A percentile compares a stretch with the other conserved stretches of the same genome.
phyloP scores from a whole-genome alignment of 2,888 invertebrate genomes.

The Bedellia somnulentella region DNA sequence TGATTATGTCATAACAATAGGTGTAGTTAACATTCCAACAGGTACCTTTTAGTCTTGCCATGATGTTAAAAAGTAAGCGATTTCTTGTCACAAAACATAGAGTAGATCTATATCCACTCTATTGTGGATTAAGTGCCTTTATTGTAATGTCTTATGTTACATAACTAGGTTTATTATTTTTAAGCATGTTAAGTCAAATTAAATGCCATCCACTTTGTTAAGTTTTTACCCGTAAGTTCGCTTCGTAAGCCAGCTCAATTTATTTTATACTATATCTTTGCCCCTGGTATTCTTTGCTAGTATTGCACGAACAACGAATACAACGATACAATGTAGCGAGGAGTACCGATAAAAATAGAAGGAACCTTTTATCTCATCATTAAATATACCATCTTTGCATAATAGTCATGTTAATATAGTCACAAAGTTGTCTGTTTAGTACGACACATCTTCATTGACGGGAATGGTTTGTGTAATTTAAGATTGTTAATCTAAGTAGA shows the following conservation, averaged over 20 bases:
- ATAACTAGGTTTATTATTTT: constrained; percentile 21
- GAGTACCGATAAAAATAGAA: too few species aligned
- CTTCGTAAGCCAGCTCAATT: constrained; percentile 57
- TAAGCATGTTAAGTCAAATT: constrained; percentile 60
- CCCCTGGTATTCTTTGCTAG: too few species aligned
- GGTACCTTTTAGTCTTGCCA: constrained; percentile 62
- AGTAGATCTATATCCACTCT: constrained; percentile 31
- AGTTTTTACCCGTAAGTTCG: constrained; percentile 54
- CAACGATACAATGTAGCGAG: too few species aligned
- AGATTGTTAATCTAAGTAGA: constrained; percentile 34
- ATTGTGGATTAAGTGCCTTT: constrained; percentile 48
- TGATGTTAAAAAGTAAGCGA: constrained; percentile 55
- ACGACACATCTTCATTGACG: constrained; percentile 42
- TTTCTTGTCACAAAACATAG: constrained; percentile 48
- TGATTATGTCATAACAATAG: constrained; percentile 52
- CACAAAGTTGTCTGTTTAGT: constrained; percentile 37
- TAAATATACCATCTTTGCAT: constrained; percentile 21
- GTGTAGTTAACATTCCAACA: constrained; percentile 51
- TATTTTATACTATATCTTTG: too few species aligned
- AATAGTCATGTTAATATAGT: constrained; percentile 46
- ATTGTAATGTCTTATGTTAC: constrained; percentile 47
- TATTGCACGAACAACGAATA: too few species aligned
- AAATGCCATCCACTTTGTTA: constrained; percentile 62
- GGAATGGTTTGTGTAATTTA: constrained; percentile 49
- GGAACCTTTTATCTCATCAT: too few species aligned